Evolutionary conservation across 2,797 vertebrate genomes (phyloP).

Genomic region (Tympanoctomys barrerae): DNA sequence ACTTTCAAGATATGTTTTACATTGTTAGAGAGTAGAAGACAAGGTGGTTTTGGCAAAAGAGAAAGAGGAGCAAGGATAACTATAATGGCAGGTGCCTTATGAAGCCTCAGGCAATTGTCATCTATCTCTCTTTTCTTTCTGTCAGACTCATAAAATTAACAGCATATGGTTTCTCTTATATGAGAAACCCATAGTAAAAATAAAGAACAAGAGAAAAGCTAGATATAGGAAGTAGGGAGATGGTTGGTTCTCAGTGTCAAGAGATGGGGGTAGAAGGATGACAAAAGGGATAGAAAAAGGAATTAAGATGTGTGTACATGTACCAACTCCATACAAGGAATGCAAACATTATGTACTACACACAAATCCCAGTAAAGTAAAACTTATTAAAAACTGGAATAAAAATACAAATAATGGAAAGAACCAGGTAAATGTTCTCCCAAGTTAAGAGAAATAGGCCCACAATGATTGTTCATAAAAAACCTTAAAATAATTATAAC

Average conservation of each 20-base stretch:
- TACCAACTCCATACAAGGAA: background rate
- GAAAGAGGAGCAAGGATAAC: background rate
- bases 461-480: background rate
- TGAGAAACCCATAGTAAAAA: background rate
- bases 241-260: background rate
- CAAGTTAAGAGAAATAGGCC: conserved; percentile 4
- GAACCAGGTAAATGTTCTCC: background rate
- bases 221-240: background rate
- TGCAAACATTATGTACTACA: background rate
- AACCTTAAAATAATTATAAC: background rate
- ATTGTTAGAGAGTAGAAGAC: background rate
- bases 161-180: background rate
- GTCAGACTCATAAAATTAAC: background rate
- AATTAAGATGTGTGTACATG: background rate
- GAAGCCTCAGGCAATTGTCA: background rate
- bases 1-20: background rate
- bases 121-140: background rate
- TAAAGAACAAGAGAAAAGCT: background rate
- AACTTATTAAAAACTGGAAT: background rate
- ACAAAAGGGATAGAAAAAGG: background rate
- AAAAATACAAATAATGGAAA: background rate
- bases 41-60: background rate
- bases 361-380: background rate
- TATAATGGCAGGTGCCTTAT: background rate
- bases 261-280: background rate